Percentiles rank a stretch among this genome's conserved stretches.
Conservation (phyloP, 2,888 invertebrate species). For the Teleiodes luculella region DNA sequence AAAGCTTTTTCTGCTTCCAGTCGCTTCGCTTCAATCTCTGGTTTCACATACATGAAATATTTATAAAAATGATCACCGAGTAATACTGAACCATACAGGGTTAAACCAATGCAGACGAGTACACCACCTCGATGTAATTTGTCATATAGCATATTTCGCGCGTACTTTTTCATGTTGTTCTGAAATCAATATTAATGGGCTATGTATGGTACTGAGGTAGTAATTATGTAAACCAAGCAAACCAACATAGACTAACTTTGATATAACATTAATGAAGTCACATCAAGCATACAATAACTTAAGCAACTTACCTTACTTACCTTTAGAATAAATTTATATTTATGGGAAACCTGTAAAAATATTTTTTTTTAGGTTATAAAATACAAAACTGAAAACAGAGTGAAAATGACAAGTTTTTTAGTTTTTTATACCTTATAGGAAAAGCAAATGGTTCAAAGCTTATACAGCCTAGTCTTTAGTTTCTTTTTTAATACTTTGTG, state of each 20-base stretch:
- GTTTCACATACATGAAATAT: constrained; percentile 65
- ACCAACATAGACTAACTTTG: neutral
- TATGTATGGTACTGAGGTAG: neutral
- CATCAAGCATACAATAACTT: too few species aligned
- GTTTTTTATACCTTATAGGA: too few species aligned
- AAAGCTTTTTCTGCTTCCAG: constrained; percentile 63
- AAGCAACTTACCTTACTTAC: too few species aligned
- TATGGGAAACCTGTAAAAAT: too few species aligned
- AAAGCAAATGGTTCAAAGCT: too few species aligned
- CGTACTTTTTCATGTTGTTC: constrained; percentile 63
- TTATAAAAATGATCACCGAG: constrained; percentile 60
- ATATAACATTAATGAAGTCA: neutral
- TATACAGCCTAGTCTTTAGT: too few species aligned
- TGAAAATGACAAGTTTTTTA: too few species aligned
- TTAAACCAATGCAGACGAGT: constrained; percentile 62
- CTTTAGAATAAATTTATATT: too few species aligned
- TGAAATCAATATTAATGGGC: constrained; percentile 13
- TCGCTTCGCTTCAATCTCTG: constrained; percentile 55
- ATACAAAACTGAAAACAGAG: too few species aligned
- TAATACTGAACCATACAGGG: constrained; percentile 49
- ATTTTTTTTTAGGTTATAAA: too few species aligned
- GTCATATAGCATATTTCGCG: constrained; percentile 60
- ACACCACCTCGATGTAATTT: constrained; percentile 71
- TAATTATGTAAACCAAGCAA: neutral
- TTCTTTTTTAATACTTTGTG: too few species aligned